Base-by-base conservation (phyloP, 1,140 invertebrate species). In the Calosoma granatense region DNA sequence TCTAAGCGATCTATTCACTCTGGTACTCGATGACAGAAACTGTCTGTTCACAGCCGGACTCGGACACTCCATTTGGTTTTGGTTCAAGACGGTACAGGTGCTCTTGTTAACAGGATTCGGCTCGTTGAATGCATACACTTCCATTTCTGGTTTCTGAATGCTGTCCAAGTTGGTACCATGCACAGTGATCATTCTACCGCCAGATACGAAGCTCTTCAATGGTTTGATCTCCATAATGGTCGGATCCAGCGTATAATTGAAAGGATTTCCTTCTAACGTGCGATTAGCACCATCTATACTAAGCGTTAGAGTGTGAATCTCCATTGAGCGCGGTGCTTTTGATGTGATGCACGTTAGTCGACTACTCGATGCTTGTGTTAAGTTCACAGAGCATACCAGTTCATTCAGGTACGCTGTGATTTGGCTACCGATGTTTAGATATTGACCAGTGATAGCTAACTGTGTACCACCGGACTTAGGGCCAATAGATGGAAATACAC, bases 391-490 rank as follows among this genome's bases (percentile, higher is more conserved):
- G 74, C 96, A 98, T 2, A 88, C 82, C 53, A 93, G 76, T 61
- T 94, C 87, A 73, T 96, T 94, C 6, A 98, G 74, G 70, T 82
- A 90, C 0, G 94, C 92, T 1, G 82, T 83, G 56, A 94, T 88
- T 59, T 82, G 83, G 22, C 90, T 93, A 2, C 97, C 97, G 67
- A 97, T 93, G 69, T 98, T 95, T 51, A 99, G 74, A 74, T 95
- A 88, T 61, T 86, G 81, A 15, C 97, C 97, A 60, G 83, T 86
- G 57, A 99, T 88, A 1, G 90, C 90, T 51, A 99, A 72, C 63
- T 88, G 84, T 0, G 95, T 98, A 1, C 96, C 96, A 20, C 96
- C 97, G 61, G 92, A 93, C 63, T 89, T 83, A 2, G 96, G 96
- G 0, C 96, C 97, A 47, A 91, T 77, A 0, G 80, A 76, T 1